Conservation (phyloP, 2,113 vertebrate species). For the Varanus salvator region DNA sequence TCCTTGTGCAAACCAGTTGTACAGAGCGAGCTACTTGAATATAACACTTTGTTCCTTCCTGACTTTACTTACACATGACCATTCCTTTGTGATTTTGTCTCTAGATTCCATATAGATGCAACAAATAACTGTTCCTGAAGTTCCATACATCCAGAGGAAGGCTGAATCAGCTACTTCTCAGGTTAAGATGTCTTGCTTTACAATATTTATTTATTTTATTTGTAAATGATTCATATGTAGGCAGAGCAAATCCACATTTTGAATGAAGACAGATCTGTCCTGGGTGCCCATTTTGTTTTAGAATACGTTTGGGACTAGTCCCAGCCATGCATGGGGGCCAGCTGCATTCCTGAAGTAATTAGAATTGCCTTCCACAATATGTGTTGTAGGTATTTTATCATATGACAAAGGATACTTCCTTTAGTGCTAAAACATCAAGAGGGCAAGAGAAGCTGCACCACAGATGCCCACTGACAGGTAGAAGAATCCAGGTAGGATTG, state of each 20-base stretch:
- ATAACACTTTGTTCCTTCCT: slow-evolving; percentile 44
- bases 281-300: background rate
- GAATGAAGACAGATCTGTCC: background rate
- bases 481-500: background rate
- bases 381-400: background rate
- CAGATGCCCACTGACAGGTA: background rate
- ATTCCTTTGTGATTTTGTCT: slow-evolving; percentile 40
- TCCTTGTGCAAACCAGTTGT: slow-evolving; percentile 50
- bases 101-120: slow-evolving; percentile 32
- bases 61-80: slow-evolving; percentile 41
- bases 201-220: slow-evolving; percentile 20
- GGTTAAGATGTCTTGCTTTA: background rate
- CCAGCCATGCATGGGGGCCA: background rate
- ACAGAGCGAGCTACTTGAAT: slow-evolving; percentile 56
- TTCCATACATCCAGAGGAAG: background rate
- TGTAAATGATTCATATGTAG: background rate
- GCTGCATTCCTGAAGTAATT: background rate
- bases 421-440: background rate
- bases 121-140: slow-evolving; percentile 54
- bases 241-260: slow-evolving; percentile 26
- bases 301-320: background rate
- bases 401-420: background rate
- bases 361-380: background rate
- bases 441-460: background rate
- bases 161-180: slow-evolving; percentile 41